phyloP scores from a whole-genome alignment of 2,113 vertebrate genomes.

The Aviceda subcristata region DNA sequence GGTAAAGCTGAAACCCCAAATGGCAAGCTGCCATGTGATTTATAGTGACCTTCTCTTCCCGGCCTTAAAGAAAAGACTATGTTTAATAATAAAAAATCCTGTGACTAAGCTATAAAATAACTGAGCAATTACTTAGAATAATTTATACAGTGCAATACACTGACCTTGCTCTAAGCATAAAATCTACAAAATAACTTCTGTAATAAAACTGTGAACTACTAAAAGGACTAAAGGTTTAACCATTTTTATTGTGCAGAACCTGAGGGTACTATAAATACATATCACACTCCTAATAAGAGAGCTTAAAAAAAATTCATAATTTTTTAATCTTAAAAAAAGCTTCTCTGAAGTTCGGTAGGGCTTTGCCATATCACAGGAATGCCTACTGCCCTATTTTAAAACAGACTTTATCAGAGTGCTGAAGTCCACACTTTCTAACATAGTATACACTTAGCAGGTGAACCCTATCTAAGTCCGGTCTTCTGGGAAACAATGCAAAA shows the following conservation, averaged over 20 bases:
- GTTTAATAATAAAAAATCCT: slow-evolving; percentile 80
- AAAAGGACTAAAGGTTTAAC: slow-evolving; percentile 80
- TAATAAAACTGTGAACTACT: slow-evolving; percentile 78
- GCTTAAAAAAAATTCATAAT: slow-evolving; percentile 67
- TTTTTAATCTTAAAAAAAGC: slow-evolving; percentile 63
- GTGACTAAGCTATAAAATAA: slow-evolving; percentile 82
- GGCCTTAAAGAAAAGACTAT: slow-evolving; percentile 74
- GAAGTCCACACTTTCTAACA: background rate
- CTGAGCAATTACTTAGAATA: slow-evolving; percentile 84
- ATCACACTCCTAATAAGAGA: slow-evolving; percentile 62
- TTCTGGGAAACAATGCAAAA: background rate
- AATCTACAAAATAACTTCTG: slow-evolving; percentile 82
- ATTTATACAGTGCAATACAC: slow-evolving; percentile 81
- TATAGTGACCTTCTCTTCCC: slow-evolving; percentile 73
- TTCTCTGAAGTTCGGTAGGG: slow-evolving; percentile 18
- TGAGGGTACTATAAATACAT: slow-evolving; percentile 71
- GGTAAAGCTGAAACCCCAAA: slow-evolving; percentile 76
- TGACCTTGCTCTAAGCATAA: slow-evolving; percentile 82
- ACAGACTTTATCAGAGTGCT: background rate
- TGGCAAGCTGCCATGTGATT: slow-evolving; percentile 76
- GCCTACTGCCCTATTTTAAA: background rate
- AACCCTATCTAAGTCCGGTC: background rate
- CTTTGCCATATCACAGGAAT: background rate
- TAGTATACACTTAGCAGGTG: background rate
- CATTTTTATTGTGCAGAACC: slow-evolving; percentile 71